Conservation (phyloP, 2,797 vertebrate genomes). For the Falco novaeseelandiae region DNA sequence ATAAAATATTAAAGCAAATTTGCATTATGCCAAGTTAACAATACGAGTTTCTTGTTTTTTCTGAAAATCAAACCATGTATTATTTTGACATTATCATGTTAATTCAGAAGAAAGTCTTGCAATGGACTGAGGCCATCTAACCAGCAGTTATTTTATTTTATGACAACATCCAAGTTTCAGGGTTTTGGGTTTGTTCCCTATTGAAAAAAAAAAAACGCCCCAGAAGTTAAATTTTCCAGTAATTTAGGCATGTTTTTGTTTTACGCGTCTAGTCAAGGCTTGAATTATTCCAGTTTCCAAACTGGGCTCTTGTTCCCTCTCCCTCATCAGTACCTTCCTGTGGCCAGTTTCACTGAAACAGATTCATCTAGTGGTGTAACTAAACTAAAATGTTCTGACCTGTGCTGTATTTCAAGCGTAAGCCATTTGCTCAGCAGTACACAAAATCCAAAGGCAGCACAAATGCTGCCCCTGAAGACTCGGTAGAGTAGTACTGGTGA, state of each 20-base stretch:
- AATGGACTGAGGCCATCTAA: neutral
- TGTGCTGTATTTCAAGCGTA: neutral
- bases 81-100: neutral
- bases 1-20: neutral
- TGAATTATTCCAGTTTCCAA: neutral
- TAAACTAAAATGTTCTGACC: neutral
- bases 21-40: neutral
- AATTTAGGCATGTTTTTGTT: neutral
- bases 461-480: neutral
- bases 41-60: neutral
- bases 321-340: neutral
- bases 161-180: neutral
- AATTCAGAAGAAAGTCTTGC: neutral
- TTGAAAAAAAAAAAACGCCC: neutral
- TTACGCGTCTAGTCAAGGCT: neutral
- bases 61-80: neutral
- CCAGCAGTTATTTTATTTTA: neutral
- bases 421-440: neutral
- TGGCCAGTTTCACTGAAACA: neutral
- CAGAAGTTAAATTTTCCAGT: neutral
- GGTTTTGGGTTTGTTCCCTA: neutral
- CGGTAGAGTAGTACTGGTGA: neutral
- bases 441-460: neutral
- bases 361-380: neutral
- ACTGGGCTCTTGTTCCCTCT: neutral